phyloP scores from a whole-genome alignment of 2,888 invertebrate genomes.

The Athalia cordata region DNA sequence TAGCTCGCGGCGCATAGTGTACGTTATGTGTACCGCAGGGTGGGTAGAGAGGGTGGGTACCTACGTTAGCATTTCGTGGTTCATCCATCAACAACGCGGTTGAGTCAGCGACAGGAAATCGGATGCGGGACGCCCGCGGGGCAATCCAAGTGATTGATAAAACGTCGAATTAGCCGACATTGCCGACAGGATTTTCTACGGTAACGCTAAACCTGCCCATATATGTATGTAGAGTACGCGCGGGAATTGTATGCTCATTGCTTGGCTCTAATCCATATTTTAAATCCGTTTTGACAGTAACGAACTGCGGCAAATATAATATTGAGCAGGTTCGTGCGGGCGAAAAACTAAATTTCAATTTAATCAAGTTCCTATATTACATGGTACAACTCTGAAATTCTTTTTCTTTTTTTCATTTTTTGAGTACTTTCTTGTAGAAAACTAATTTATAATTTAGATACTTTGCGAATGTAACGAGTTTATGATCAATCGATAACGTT shows the following conservation, averaged over 20 bases:
- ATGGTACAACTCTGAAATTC: too few relatives aligned
- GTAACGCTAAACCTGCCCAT: conserved; percentile 36
- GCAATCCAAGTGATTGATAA: conserved; percentile 67
- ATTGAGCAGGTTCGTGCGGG: too few relatives aligned
- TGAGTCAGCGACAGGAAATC: conserved; percentile 50
- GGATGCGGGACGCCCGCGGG: conserved; percentile 52
- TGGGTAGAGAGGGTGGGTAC: not conserved
- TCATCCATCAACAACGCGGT: conserved; percentile 61
- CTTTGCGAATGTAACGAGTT: too few relatives aligned
- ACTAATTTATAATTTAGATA: too few relatives aligned
- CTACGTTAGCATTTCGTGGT: conserved; percentile 52
- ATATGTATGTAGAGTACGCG: too few relatives aligned
- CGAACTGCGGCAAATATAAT: too few relatives aligned
- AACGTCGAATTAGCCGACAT: conserved; percentile 68
- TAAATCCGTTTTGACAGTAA: too few relatives aligned
- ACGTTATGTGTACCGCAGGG: not conserved
- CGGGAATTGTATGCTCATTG: conserved; percentile 20
- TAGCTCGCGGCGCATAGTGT: conserved; percentile 50
- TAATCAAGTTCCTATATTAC: too few relatives aligned
- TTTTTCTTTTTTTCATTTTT: too few relatives aligned
- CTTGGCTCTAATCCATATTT: not conserved
- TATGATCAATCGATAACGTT: too few relatives aligned
- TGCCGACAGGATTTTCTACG: conserved; percentile 60
- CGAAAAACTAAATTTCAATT: too few relatives aligned
- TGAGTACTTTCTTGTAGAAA: too few relatives aligned